These are phyloP conservation scores for Terebella lapidaria DNA, from an alignment of 2,888 invertebrate species.

Conservation along the genomic window DNA sequence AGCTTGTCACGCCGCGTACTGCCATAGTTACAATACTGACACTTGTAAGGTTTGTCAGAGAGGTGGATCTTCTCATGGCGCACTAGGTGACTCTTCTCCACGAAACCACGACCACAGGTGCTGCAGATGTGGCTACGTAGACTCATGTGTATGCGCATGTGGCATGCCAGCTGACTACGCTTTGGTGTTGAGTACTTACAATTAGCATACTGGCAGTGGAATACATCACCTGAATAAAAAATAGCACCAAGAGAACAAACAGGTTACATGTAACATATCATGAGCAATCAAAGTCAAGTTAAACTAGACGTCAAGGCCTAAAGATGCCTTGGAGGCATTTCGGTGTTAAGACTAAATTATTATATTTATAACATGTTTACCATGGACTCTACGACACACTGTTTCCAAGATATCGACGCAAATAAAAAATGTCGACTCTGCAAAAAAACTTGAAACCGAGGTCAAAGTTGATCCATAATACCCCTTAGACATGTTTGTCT, in stretches of 20 bases:
- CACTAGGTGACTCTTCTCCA: slow-evolving; percentile 65
- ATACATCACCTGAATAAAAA: slow-evolving; percentile 60
- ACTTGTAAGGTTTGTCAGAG: slow-evolving; percentile 64
- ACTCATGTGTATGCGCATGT: slow-evolving; percentile 61
- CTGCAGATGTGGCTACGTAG: slow-evolving; percentile 59
- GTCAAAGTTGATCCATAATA: too few relatives aligned
- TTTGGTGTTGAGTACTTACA: slow-evolving; percentile 65
- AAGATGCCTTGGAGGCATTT: too few relatives aligned
- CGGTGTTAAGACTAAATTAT: too few relatives aligned
- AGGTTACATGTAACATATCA: neutral
- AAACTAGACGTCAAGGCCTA: too few relatives aligned
- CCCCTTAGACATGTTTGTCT: too few relatives aligned
- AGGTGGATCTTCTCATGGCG: slow-evolving; percentile 66
- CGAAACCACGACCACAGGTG: slow-evolving; percentile 63
- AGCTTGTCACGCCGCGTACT: slow-evolving; percentile 65
- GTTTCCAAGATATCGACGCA: too few relatives aligned
- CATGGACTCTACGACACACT: too few relatives aligned
- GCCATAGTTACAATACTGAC: slow-evolving; percentile 64
- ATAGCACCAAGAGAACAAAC: slow-evolving; percentile 14
- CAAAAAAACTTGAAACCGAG: too few relatives aligned
- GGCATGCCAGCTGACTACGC: slow-evolving; percentile 63
- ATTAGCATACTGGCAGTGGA: slow-evolving; percentile 61
- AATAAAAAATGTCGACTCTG: too few relatives aligned
- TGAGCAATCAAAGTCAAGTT: too few relatives aligned
- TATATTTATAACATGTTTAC: too few relatives aligned